These are phyloP conservation scores for Philopedon plagiatum DNA, from an alignment of 2,888 invertebrate genomes.

Conservation along the genomic window DNA sequence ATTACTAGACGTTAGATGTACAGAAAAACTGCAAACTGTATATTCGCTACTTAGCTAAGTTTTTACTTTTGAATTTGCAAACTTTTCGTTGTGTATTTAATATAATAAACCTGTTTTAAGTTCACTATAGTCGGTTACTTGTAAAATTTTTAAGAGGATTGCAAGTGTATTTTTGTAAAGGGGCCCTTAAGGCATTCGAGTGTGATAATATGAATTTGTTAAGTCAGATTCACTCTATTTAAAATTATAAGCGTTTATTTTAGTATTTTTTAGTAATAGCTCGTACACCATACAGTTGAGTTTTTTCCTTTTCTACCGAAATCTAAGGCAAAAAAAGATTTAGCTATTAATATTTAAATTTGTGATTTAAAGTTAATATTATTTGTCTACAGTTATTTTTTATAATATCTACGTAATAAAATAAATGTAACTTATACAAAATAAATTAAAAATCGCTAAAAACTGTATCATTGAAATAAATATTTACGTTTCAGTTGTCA, in stretches of 20 bases:
- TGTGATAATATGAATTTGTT: slow-evolving; percentile 68
- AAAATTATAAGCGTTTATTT: slow-evolving; percentile 42
- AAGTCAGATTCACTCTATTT: slow-evolving; percentile 62
- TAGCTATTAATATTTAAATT: slow-evolving; percentile 13
- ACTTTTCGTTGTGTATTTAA: slow-evolving; percentile 37
- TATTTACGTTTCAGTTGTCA: slow-evolving; percentile 43
- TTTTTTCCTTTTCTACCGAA: slow-evolving; percentile 23
- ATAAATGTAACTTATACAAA: slow-evolving; percentile 26
- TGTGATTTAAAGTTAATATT: slow-evolving; percentile 28
- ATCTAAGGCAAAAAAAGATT: slow-evolving; percentile 8
- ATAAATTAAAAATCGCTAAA: slow-evolving; percentile 29
- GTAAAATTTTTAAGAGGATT: slow-evolving; percentile 58
- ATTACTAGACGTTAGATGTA: slow-evolving; percentile 42
- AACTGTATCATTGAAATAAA: slow-evolving; percentile 45
- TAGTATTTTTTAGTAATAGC: slow-evolving; percentile 38
- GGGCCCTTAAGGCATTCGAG: slow-evolving; percentile 65
- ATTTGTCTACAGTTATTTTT: slow-evolving; percentile 39
- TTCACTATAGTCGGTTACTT: slow-evolving; percentile 57
- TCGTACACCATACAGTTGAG: slow-evolving; percentile 6
- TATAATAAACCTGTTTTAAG: slow-evolving; percentile 42
- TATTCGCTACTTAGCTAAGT: slow-evolving; percentile 53
- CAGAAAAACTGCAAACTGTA: slow-evolving; percentile 53
- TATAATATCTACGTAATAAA: slow-evolving; percentile 35
- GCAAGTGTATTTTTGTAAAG: slow-evolving; percentile 69
- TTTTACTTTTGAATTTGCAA: slow-evolving; percentile 6